phyloP scores from a whole-genome alignment of 2,113 vertebrate species.

The Romanogobio albipinnatus region DNA sequence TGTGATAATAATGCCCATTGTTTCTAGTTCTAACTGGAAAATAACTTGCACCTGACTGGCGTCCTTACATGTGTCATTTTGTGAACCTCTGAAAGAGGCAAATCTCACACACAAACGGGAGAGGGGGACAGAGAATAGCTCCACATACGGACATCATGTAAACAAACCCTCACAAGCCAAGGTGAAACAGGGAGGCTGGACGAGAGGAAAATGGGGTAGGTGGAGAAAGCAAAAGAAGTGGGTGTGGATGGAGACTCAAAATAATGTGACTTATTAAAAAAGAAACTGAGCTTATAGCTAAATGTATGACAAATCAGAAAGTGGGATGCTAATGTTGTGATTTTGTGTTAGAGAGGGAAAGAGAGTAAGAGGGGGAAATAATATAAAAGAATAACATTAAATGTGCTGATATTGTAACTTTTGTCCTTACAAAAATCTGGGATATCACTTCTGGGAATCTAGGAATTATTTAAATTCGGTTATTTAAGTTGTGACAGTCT shows the following conservation, averaged over 20 bases:
- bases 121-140: slow-evolving; percentile 51
- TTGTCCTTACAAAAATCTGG: too few relatives aligned
- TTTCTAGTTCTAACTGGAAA: neutral
- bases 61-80: slow-evolving; percentile 31
- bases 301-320: neutral
- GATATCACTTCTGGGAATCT: too few relatives aligned
- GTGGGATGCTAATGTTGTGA: neutral
- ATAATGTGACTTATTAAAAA: neutral
- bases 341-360: neutral
- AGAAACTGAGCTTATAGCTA: neutral
- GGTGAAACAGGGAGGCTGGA: neutral
- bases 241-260: neutral
- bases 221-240: neutral
- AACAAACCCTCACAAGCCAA: neutral
- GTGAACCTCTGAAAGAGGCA: slow-evolving; percentile 25
- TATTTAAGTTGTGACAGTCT: too few relatives aligned
- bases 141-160: neutral
- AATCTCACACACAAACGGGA: slow-evolving; percentile 55
- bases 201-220: neutral
- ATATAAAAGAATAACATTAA: neutral
- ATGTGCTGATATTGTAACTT: neutral
- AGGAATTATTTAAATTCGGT: too few relatives aligned
- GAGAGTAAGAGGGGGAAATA: too few relatives aligned
- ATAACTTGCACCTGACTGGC: neutral
- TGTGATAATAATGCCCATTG: neutral